Percentiles rank a stretch among this genome's conserved stretches.
These are phyloP conservation scores for Ictalurus furcatus DNA, from an alignment of 2,113 vertebrate species.

Conservation along the genomic window DNA sequence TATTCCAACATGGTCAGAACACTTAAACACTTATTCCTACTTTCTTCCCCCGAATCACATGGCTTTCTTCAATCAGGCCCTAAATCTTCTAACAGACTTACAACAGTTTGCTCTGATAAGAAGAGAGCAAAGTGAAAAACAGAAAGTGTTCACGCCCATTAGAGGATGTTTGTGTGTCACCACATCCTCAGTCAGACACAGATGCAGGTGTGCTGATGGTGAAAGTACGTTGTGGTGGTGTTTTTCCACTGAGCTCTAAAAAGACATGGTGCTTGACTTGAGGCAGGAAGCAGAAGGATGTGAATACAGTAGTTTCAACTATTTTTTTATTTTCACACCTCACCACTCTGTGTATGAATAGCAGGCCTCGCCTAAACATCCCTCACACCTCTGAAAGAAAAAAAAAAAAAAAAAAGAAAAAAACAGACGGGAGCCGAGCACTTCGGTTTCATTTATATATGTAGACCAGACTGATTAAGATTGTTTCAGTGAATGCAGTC, in stretches of 20 bases:
- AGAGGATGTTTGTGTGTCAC: conserved; percentile 23
- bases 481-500: background rate
- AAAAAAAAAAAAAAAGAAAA: background rate
- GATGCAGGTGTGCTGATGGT: background rate
- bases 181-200: conserved; percentile 23
- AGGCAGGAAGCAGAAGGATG: conserved; percentile 3
- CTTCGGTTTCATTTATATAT: background rate
- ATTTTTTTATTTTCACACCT: background rate
- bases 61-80: background rate
- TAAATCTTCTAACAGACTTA: background rate
- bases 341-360: background rate
- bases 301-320: background rate
- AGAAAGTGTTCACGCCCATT: background rate
- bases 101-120: background rate
- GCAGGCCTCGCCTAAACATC: background rate
- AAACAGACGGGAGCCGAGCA: background rate
- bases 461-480: background rate
- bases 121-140: background rate
- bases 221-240: background rate
- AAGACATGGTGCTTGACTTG: background rate
- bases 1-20: too few relatives aligned
- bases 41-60: too few relatives aligned
- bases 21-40: too few relatives aligned
- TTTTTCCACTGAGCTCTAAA: conserved; percentile 23
- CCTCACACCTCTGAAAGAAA: background rate